Evolutionary conservation across 1,140 invertebrate species (phyloP).

Genomic region (Oryctes rhinoceros): DNA sequence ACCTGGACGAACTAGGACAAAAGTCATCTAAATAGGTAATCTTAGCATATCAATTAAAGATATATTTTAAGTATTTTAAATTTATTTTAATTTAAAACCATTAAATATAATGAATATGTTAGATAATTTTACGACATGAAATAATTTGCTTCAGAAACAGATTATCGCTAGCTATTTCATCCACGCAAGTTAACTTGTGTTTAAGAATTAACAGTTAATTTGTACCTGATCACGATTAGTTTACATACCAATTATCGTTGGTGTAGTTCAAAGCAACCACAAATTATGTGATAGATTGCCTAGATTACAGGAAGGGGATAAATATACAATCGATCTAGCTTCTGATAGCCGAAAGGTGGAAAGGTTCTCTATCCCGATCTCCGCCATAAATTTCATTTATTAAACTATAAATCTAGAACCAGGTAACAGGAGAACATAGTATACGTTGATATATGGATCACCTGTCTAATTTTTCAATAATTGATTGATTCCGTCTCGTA

Average conservation of each 20-base stretch:
- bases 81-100: not conserved
- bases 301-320: slow-evolving; percentile 14
- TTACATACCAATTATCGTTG: not conserved
- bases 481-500: slow-evolving; percentile 19
- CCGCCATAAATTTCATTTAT: slow-evolving; percentile 24
- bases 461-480: slow-evolving; percentile 36
- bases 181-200: not conserved
- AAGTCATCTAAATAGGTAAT: not conserved
- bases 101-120: slow-evolving; percentile 16
- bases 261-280: not conserved
- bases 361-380: not conserved
- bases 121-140: not conserved
- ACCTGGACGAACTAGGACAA: too few relatives aligned
- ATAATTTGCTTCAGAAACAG: not conserved
- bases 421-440: slow-evolving; percentile 20
- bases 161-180: not conserved
- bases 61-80: not conserved
- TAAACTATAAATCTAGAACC: slow-evolving; percentile 31
- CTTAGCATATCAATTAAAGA: not conserved
- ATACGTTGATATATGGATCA: slow-evolving; percentile 39
- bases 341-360: slow-evolving; percentile 18
- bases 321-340: slow-evolving; percentile 6
- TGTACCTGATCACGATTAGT: slow-evolving; percentile 20
- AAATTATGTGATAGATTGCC: slow-evolving; percentile 29
- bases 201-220: slow-evolving; percentile 20